phyloP scores from a whole-genome alignment of 2,888 invertebrate species.

The Mayetiola destructor region DNA sequence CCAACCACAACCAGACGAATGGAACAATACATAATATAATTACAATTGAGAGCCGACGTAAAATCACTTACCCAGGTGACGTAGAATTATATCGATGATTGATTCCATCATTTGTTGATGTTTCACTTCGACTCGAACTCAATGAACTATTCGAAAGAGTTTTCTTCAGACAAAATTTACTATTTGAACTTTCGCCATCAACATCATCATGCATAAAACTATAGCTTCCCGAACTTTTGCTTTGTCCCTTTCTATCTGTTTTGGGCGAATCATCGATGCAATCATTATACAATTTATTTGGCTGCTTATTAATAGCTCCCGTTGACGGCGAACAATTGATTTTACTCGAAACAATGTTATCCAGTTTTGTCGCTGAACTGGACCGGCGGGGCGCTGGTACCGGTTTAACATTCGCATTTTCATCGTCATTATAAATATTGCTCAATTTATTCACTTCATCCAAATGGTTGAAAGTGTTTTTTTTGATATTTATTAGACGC shows the following conservation, averaged over 20 bases:
- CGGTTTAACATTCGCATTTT: conserved; percentile 26
- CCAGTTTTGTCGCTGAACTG: not conserved
- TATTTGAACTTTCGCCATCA: not conserved
- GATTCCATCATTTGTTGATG: not conserved
- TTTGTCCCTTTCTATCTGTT: conserved; percentile 22
- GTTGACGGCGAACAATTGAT: not conserved
- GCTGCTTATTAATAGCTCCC: not conserved
- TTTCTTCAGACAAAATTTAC: not conserved
- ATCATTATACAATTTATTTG: conserved; percentile 13
- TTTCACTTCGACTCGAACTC: conserved; percentile 2
- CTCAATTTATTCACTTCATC: conserved; percentile 26
- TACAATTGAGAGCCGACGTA: not conserved
- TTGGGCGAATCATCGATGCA: conserved; percentile 17
- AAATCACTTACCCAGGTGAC: conserved; percentile 9
- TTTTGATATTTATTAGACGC: not conserved
- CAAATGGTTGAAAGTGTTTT: not conserved
- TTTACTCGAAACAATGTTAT: not conserved
- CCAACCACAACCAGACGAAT: not conserved
- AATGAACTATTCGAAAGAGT: not conserved
- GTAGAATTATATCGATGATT: not conserved
- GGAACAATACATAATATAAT: not conserved
- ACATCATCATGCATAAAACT: not conserved
- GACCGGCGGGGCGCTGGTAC: conserved; percentile 29
- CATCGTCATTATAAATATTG: conserved; percentile 28
- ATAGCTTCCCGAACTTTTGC: conserved; percentile 25